Percentiles rank a stretch among this genome's conserved stretches.
Evolutionary conservation across 2,797 vertebrate species (phyloP).

Genomic region (Acanthurus leucopareius): DNA sequence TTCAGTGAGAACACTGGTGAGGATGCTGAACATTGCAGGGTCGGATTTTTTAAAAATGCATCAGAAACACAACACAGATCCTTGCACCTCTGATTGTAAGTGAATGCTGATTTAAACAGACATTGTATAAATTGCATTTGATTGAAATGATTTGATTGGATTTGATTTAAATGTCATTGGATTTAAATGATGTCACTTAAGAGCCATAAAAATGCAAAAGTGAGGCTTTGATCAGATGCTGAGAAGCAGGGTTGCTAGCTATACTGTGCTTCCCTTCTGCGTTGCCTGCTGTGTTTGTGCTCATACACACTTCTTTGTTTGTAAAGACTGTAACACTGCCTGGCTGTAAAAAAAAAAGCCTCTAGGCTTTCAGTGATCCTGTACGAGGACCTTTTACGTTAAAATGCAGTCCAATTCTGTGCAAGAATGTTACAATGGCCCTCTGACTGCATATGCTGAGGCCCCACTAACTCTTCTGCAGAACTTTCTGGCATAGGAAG

Average conservation of each 20-base stretch:
- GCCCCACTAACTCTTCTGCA: slow-evolving; percentile 50
- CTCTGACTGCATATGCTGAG: slow-evolving; percentile 49
- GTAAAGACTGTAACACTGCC: slow-evolving; percentile 13
- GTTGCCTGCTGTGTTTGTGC: slow-evolving; percentile 16
- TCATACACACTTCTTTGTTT: slow-evolving; percentile 13
- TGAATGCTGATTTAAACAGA: slow-evolving; percentile 17
- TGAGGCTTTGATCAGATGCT: background rate
- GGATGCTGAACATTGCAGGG: slow-evolving; percentile 30
- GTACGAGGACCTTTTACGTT: slow-evolving; percentile 60
- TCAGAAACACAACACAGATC: slow-evolving; percentile 9
- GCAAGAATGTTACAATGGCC: slow-evolving; percentile 66
- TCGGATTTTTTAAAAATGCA: slow-evolving; percentile 23
- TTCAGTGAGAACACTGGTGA: slow-evolving; percentile 52
- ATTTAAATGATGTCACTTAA: background rate
- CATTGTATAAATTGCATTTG: background rate
- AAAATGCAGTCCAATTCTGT: slow-evolving; percentile 57
- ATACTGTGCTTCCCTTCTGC: background rate
- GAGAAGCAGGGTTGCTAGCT: background rate
- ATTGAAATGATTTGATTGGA: too few relatives aligned
- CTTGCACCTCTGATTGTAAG: slow-evolving; percentile 6
- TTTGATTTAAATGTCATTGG: too few relatives aligned
- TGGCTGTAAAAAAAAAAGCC: slow-evolving; percentile 34
- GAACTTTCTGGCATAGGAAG: slow-evolving; percentile 72
- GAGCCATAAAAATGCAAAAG: slow-evolving; percentile 5
- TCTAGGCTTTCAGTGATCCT: slow-evolving; percentile 45